phyloP scores from a whole-genome alignment of 2,797 vertebrate genomes.

The Chelidonichthys spinosus region DNA sequence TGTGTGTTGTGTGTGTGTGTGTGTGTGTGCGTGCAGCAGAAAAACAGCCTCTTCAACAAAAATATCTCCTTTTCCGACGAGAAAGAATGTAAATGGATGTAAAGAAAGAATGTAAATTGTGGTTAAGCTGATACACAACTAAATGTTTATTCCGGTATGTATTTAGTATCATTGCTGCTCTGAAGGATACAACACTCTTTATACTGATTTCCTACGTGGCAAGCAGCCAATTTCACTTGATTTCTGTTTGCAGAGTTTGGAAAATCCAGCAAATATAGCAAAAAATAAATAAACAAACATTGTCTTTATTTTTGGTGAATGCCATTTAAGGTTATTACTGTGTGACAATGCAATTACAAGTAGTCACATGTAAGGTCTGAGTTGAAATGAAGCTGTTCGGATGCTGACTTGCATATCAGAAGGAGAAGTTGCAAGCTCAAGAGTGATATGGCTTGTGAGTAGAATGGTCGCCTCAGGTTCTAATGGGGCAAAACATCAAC shows the following conservation, averaged over 20 bases:
- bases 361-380: neutral
- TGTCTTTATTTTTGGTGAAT: neutral
- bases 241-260: neutral
- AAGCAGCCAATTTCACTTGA: neutral
- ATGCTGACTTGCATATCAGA: conserved; percentile 1
- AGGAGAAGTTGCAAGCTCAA: neutral
- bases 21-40: conserved; percentile 23
- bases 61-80: neutral
- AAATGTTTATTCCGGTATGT: neutral
- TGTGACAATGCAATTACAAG: neutral
- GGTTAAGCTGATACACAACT: neutral
- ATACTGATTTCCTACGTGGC: neutral
- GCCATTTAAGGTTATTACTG: neutral
- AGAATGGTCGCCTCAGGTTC: conserved; percentile 21
- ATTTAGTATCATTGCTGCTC: neutral
- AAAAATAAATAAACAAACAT: neutral
- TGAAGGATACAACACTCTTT: neutral
- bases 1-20: conserved; percentile 39
- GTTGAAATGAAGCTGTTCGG: neutral
- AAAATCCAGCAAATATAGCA: neutral
- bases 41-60: conserved; percentile 22
- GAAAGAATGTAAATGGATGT: neutral
- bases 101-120: neutral
- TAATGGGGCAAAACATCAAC: conserved; percentile 40
- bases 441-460: neutral